phyloP scores from a whole-genome alignment of 2,113 vertebrate genomes.

The Malaclemys terrapin region DNA sequence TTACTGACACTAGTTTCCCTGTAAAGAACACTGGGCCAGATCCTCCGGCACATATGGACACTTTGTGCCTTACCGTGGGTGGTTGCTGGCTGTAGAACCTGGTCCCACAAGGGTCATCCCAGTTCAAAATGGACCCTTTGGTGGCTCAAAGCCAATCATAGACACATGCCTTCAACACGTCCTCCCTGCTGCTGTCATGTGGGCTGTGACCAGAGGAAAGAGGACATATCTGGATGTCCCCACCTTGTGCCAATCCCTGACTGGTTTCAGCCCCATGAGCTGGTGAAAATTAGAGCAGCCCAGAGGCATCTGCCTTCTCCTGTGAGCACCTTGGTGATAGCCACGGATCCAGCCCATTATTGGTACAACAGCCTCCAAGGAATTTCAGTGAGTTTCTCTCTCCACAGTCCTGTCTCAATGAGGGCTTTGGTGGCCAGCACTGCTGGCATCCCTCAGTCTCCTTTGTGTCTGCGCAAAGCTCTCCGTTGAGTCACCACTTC shows the following conservation, averaged over 20 bases:
- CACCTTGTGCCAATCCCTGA: not conserved
- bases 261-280: not conserved
- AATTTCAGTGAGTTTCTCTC: not conserved
- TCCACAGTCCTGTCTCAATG: not conserved
- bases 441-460: not conserved
- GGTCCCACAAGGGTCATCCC: not conserved
- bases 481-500: not conserved
- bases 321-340: not conserved
- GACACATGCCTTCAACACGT: not conserved
- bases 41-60: not conserved
- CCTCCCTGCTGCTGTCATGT: not conserved
- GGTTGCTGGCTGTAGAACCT: not conserved
- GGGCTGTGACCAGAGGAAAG: not conserved
- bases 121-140: not conserved
- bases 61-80: not conserved
- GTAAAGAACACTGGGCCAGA: not conserved
- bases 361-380: not conserved
- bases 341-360: not conserved
- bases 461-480: not conserved
- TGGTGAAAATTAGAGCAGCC: not conserved
- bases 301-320: not conserved
- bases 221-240: not conserved
- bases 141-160: not conserved
- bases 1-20: not conserved
- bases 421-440: not conserved